A percentile compares a stretch with the other conserved stretches of the same genome.
Conservation (phyloP, 1,140 invertebrate species). For the Pogonomyrmex californicus region DNA sequence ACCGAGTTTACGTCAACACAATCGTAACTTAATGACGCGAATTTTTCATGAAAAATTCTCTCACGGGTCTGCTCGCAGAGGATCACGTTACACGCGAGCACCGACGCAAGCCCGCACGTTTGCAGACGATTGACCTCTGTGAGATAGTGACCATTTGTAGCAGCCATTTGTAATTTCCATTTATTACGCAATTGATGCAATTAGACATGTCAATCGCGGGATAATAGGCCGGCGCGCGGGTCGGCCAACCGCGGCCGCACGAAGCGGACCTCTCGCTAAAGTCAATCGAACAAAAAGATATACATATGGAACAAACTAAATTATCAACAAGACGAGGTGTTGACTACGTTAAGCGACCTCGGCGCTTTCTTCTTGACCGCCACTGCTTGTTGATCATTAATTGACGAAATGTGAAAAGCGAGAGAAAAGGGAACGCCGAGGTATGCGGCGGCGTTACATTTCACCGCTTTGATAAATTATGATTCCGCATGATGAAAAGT, state of each 20-base stretch:
- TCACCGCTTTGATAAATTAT: not conserved
- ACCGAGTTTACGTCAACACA: not conserved
- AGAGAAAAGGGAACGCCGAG: not conserved
- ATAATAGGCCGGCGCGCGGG: slow-evolving; percentile 65
- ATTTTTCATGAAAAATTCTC: not conserved
- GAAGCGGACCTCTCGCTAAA: slow-evolving; percentile 59
- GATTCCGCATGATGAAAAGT: not conserved
- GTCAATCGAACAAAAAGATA: slow-evolving; percentile 32
- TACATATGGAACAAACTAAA: not conserved
- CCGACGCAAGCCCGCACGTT: not conserved
- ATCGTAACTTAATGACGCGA: not conserved
- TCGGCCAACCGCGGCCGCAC: slow-evolving; percentile 47
- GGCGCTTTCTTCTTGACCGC: not conserved
- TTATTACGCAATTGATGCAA: slow-evolving; percentile 79
- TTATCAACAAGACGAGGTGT: slow-evolving; percentile 23
- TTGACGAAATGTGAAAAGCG: not conserved
- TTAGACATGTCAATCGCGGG: slow-evolving; percentile 77
- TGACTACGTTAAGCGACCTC: slow-evolving; percentile 12
- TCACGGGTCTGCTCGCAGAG: not conserved
- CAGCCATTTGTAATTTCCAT: slow-evolving; percentile 78
- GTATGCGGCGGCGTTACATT: not conserved
- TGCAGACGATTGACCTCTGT: slow-evolving; percentile 69
- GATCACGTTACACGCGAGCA: not conserved
- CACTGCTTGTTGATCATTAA: not conserved
- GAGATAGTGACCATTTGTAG: slow-evolving; percentile 71